A percentile compares a stretch with the other conserved stretches of the same genome.
Conservation (phyloP, 2,113 vertebrate genomes). For the Callospermophilus lateralis region DNA sequence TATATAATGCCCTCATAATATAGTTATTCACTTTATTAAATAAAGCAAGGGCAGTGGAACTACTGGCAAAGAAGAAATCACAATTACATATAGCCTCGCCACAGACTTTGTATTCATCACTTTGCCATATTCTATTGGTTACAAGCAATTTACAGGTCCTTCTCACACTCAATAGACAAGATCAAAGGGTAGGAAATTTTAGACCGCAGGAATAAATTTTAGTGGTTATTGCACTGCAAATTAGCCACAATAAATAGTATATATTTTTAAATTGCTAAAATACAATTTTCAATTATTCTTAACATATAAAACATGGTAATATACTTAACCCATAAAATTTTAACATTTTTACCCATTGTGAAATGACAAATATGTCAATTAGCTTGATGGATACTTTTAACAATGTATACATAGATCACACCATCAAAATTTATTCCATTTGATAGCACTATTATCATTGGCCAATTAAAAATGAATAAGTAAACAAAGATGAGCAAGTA, state of each 20-base stretch:
- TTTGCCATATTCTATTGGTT: not conserved
- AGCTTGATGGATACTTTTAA: not conserved
- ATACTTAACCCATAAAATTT: not conserved
- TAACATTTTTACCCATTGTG: too few species aligned
- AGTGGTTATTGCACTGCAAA: not conserved
- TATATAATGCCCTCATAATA: not conserved
- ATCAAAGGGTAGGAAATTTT: not conserved
- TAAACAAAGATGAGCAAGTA: not conserved
- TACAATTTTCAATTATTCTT: not conserved
- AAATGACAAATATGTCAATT: not conserved
- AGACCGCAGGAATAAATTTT: not conserved
- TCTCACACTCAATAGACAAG: not conserved
- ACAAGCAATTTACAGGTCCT: not conserved
- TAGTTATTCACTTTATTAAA: not conserved
- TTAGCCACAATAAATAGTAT: not conserved
- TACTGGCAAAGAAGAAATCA: not conserved
- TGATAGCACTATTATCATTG: not conserved
- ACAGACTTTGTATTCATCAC: not conserved
- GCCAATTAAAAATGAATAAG: not conserved
- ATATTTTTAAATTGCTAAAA: not conserved
- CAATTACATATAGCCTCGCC: not conserved
- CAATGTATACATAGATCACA: not conserved
- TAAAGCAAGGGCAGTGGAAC: not conserved
- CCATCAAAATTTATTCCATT: not conserved
- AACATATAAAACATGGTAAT: not conserved